phyloP scores from a whole-genome alignment of 2,888 invertebrate genomes.

The Anodontia alba region DNA sequence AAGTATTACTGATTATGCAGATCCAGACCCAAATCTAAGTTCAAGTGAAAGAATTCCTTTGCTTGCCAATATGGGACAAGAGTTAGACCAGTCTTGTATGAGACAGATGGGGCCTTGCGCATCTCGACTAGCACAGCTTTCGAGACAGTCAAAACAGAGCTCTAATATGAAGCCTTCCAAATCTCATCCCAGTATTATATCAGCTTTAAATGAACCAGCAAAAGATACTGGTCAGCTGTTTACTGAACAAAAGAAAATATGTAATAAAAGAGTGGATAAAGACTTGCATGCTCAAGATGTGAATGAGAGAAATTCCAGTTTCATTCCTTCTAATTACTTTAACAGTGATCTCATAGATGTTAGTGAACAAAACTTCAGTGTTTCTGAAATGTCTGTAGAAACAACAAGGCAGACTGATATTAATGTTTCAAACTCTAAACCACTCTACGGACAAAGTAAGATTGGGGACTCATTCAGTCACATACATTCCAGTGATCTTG shows the following conservation, averaged over 20 bases:
- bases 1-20: neutral
- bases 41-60: slow-evolving; percentile 26
- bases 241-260: neutral
- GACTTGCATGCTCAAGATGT: neutral
- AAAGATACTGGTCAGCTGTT: neutral
- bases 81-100: neutral
- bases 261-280: neutral
- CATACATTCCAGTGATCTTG: neutral
- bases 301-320: neutral
- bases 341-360: neutral
- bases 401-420: neutral
- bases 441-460: neutral
- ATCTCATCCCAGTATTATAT: neutral
- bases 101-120: slow-evolving; percentile 63
- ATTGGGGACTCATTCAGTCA: neutral
- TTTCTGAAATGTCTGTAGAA: neutral
- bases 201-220: slow-evolving; percentile 6
- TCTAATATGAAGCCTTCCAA: neutral
- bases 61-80: slow-evolving; percentile 45
- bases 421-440: neutral
- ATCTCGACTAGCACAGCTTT: slow-evolving; percentile 63
- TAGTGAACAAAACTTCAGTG: neutral
- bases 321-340: neutral
- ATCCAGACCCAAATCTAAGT: neutral
- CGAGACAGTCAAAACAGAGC: slow-evolving; percentile 47